Evolutionary conservation across 2,113 vertebrate species (phyloP).

Genomic region (Mormyrus lacerda): DNA sequence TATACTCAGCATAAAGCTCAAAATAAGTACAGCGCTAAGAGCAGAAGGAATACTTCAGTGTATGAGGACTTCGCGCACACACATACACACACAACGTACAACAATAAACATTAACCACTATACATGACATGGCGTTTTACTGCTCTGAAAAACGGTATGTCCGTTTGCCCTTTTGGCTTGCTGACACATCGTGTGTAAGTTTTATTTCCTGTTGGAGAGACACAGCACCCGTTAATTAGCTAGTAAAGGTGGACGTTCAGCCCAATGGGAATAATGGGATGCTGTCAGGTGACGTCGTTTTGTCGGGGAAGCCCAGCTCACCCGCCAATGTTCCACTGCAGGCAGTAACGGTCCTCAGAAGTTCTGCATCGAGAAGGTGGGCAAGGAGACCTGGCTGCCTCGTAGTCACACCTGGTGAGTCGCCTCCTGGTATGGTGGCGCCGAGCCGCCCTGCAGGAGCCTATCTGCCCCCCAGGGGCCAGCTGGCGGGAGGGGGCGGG

Average conservation of each 20-base stretch:
- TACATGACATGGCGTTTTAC: neutral
- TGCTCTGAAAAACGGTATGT: neutral
- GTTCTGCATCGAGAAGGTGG: conserved; percentile 98
- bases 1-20: neutral
- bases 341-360: conserved; percentile 98
- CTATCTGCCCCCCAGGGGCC: neutral
- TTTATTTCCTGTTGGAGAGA: neutral
- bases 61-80: neutral
- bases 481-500: neutral
- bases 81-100: too few relatives aligned
- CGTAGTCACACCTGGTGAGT: conserved; percentile 97
- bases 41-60: neutral
- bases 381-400: conserved; percentile 96
- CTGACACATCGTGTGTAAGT: neutral
- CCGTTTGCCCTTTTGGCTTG: neutral
- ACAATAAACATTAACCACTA: too few relatives aligned
- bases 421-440: neutral
- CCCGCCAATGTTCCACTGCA: conserved; percentile 42
- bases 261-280: neutral
- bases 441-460: neutral
- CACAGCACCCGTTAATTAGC: neutral
- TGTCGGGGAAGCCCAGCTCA: neutral
- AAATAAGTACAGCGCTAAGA: neutral
- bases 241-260: too few relatives aligned
- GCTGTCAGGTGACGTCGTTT: conserved; percentile 6